Conservation (phyloP, 64 coral and sea anemone species). For the Porites lutea region DNA sequence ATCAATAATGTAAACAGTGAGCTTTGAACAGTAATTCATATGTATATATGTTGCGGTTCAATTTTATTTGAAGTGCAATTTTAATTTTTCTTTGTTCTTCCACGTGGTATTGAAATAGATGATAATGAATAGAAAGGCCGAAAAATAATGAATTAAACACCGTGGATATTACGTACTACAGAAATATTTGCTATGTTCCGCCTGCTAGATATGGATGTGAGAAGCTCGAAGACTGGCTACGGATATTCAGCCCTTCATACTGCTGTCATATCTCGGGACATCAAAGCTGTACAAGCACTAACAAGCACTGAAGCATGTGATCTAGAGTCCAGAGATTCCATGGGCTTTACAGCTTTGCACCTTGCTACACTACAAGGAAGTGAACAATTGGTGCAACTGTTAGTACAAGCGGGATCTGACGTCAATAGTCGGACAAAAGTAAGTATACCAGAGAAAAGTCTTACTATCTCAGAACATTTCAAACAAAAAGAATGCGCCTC, state of each 20-base stretch:
- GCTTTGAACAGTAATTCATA: too few relatives aligned
- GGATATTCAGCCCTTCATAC: constrained; percentile 59
- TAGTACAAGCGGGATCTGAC: constrained; percentile 50
- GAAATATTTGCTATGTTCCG: neutral
- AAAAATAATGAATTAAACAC: too few relatives aligned
- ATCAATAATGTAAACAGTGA: too few relatives aligned
- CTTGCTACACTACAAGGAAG: constrained; percentile 53
- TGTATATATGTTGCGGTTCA: too few relatives aligned
- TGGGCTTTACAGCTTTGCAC: constrained; percentile 69
- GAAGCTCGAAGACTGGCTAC: neutral
- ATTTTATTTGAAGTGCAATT: too few relatives aligned
- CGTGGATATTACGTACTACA: neutral
- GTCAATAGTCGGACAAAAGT: constrained; percentile 46
- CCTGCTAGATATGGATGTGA: neutral
- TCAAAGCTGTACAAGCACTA: constrained; percentile 24
- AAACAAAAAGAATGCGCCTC: too few relatives aligned
- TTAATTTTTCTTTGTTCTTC: too few relatives aligned
- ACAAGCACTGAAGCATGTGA: neutral
- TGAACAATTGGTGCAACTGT: constrained; percentile 1
- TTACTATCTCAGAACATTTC: too few relatives aligned
- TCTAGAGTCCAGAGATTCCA: constrained; percentile 52
- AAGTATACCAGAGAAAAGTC: neutral
- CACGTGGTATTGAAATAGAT: too few relatives aligned
- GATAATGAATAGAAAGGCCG: too few relatives aligned
- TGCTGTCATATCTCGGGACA: constrained; percentile 39